phyloP scores from a whole-genome alignment of 2,113 vertebrate genomes.

The Climacteris rufus region DNA sequence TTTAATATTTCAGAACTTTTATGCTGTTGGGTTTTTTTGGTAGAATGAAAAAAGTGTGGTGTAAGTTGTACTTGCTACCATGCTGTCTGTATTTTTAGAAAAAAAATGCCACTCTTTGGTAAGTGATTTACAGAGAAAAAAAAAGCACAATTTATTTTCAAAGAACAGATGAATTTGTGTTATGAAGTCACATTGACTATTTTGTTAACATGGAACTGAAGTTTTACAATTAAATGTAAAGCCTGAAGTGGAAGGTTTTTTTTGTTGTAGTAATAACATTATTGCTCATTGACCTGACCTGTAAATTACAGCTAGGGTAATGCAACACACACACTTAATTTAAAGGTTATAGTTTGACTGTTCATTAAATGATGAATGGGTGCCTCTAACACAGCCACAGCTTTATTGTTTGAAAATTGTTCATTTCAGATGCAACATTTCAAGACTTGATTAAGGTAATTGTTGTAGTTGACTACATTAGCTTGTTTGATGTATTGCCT shows the following conservation, averaged over 20 bases:
- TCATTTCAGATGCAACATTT: background rate
- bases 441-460: background rate
- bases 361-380: slow-evolving; percentile 22
- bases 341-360: background rate
- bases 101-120: background rate
- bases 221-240: background rate
- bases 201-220: background rate
- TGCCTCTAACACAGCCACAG: background rate
- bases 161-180: background rate
- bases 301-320: background rate
- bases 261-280: background rate
- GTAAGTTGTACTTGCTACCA: background rate
- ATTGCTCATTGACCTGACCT: background rate
- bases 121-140: background rate
- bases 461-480: background rate
- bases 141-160: background rate
- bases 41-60: background rate
- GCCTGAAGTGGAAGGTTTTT: background rate
- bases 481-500: background rate
- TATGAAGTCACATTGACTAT: background rate
- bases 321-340: background rate
- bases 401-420: slow-evolving; percentile 17
- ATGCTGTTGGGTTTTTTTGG: background rate
- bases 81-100: background rate
- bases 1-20: background rate